These are phyloP conservation scores for Onychomys leucogaster DNA, from an alignment of 2,797 vertebrate genomes.

Conservation along the genomic window DNA sequence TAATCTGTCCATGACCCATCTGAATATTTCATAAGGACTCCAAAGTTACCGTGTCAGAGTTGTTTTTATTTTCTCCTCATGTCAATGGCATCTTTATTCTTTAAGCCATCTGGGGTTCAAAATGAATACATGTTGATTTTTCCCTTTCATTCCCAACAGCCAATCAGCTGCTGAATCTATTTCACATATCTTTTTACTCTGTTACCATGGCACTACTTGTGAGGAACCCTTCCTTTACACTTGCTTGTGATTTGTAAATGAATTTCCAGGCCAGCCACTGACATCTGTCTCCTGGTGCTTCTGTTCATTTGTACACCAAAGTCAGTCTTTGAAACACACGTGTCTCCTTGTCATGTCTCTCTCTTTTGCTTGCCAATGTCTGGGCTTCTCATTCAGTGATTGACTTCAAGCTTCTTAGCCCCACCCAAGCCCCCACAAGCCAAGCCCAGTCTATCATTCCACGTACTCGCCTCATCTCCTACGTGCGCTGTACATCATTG, in stretches of 20 bases:
- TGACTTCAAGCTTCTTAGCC: neutral
- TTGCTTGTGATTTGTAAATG: conserved; percentile 12
- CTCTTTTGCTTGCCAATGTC: neutral
- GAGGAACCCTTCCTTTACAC: conserved; percentile 13
- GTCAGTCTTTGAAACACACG: neutral
- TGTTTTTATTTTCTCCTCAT: conserved; percentile 1
- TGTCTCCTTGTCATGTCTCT: neutral
- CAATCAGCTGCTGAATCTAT: neutral
- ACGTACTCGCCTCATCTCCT: neutral
- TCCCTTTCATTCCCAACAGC: neutral
- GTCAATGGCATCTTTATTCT: neutral
- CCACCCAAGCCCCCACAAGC: neutral
- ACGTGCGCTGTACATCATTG: neutral
- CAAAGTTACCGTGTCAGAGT: neutral
- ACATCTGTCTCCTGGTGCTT: neutral
- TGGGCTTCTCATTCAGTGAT: neutral
- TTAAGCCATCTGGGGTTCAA: conserved; percentile 19
- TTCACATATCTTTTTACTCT: neutral
- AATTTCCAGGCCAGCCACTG: neutral
- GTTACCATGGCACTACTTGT: neutral
- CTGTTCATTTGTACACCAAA: neutral
- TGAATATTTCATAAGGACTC: neutral
- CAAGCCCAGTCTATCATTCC: neutral
- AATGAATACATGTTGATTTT: neutral
- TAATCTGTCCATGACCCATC: neutral